Base-by-base conservation (phyloP, 2,113 vertebrate genomes). In the Hemibagrus wyckioides region DNA sequence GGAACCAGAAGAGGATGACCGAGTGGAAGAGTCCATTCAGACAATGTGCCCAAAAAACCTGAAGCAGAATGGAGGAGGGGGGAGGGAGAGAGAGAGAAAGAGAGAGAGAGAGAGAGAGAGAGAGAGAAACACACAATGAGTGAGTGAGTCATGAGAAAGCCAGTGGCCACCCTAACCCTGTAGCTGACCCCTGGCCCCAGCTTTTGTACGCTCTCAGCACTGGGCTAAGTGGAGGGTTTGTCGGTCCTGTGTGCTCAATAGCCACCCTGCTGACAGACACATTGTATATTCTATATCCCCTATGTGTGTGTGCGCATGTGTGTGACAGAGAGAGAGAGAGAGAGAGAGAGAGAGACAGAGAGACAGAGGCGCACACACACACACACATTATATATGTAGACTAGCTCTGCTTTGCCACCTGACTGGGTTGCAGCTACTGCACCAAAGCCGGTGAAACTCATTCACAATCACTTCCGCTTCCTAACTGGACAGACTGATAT, bases 21-120 rank as follows among this genome's bases (percentile, higher is more conserved):
- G 98, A 99, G 96, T 99, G 98, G 96, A 99, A 99, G 93, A 99
- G 98, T 94, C 98, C 98, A 92, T 99, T 99, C 95, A 99, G 96
- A 98, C 98, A 99, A 97, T 99, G 97, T 95, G 97, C 96, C 98
- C 98, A 99, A 96, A 99, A 99, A 96, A 99, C 98, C 98, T 99
- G 94, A 90, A 93, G 94, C 92, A 94, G 69, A 90, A 90, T 88
- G 89, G 76, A 85, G 89, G 89, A 90, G 89, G 84, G 80, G 85
- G 59, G 67, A 30, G 50, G n/a, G 56, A 73, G 59, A 17, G 36
- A 28, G 73, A 59, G 44, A 65, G 94, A 90, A 88, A 92, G 92
- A 82, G 67, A 85, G 28, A 59, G 93, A 91, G 91, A 92, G 93
- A 95, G 79, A 61, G 76, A 41, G 50, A 63, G 63, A 54, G 19